phyloP scores from a whole-genome alignment of 2,888 invertebrate species.

The Hydroisotoma schaefferi region DNA sequence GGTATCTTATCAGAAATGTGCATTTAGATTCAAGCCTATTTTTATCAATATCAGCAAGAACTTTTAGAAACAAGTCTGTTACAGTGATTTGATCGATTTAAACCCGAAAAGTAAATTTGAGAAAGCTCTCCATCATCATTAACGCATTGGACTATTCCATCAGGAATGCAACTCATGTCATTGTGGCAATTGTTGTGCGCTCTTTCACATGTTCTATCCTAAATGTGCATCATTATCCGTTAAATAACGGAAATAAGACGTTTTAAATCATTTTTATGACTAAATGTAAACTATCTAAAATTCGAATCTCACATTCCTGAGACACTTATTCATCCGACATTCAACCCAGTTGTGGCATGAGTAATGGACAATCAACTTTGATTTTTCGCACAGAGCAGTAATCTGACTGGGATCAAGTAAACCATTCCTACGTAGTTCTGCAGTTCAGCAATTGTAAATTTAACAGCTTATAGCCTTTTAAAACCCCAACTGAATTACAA shows the following conservation, averaged over 20 bases:
- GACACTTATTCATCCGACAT: constrained; percentile 4
- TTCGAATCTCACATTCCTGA: neutral
- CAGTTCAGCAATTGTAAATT: neutral
- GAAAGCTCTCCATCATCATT: neutral
- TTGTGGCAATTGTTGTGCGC: neutral
- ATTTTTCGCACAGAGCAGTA: neutral
- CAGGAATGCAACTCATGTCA: neutral
- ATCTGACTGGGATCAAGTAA: neutral
- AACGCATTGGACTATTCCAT: neutral
- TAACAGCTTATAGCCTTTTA: neutral
- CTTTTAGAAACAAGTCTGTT: neutral
- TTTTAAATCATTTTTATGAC: too few species aligned
- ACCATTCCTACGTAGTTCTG: neutral
- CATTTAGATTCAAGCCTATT: neutral
- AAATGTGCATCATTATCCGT: neutral
- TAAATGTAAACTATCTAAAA: neutral
- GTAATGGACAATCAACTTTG: neutral
- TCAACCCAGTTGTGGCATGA: constrained; percentile 7
- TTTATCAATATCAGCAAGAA: neutral
- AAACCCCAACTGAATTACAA: neutral
- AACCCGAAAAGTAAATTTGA: constrained; percentile 2
- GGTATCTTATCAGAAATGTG: neutral
- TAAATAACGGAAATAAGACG: too few species aligned
- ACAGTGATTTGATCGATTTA: neutral
- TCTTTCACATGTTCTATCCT: neutral